Base-by-base conservation (phyloP, 2,113 vertebrate genomes). In the Eclectus roratus region DNA sequence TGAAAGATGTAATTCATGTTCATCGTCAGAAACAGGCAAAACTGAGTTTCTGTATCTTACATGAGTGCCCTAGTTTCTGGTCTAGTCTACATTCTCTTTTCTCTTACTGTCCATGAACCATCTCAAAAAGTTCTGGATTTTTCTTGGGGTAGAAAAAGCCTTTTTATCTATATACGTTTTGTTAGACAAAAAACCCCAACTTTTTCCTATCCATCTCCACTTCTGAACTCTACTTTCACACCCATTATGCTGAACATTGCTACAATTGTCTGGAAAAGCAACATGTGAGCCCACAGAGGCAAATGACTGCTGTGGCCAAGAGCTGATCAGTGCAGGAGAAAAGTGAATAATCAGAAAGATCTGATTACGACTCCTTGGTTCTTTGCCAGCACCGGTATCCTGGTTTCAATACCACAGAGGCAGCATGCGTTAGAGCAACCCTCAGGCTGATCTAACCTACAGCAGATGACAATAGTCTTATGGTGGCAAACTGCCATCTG, bases 131-230 rank as follows among this genome's bases (percentile, higher is more conserved):
- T 13, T 27, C 28, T 68, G 43, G 11, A 29, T 85, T 94, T 79
- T 60, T 17, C 47, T 37, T 39, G 25, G 20, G 9, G 7, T 76
- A 44, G 23, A 76, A 88, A 80, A 69, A 13, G 14, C 7, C 5
- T 68, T 78, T 81, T 53, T 39, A 44, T 52, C n/a, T 43, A 12
- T 12, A 72, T 33, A 55, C 3, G 16, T 89, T 78, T 60, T 68
- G 9, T 29, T 76, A 76, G 29, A 39, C 1, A 0, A 55, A 68
- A 88, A 80, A 23, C 0, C 1, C 20, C 56, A 4, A 0, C 7
- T 52, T 80, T 88, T 52, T 92, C 46, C 31, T 56, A 37, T n/a
- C 12, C n/a, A 55, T 12, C 27, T 70, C 27, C 37, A 24, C 12
- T 74, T 73, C 49, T 49, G 28, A 58, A 17, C n/a, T 23, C 20